Base-by-base conservation (phyloP, 2,113 vertebrate species). In the Chamaetylas fuelleborni region DNA sequence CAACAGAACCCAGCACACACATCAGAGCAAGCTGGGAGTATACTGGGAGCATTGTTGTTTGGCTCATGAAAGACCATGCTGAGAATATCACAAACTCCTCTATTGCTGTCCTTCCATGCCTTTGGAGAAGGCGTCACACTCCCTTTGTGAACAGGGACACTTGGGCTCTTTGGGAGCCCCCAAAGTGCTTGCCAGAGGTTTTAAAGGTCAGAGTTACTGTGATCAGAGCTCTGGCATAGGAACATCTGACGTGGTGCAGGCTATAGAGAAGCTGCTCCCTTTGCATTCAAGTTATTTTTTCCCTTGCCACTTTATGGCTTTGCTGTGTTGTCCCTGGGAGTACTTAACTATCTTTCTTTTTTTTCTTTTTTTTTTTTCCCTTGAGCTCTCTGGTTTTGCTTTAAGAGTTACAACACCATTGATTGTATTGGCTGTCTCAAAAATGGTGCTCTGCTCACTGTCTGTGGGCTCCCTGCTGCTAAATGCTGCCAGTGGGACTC, bases 401-500 rank as follows among this genome's bases (percentile, higher is more conserved):
- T 48, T 91, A 84, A 92, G 91, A 95, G 88, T 95, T 86, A 51
- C 54, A 85, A 88, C 88, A 26, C 58, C 90, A 92, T 90, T 74
- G 92, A 96, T 94, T 90, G 93, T 93, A 90, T 88, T 82, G 95
- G 91, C 87, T 96, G 87, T 54, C 90, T 93, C 11, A 34, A 4
- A 90, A 86, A 78, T 71, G 95, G 82, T 86, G 92, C 70, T 69
- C 72, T 88, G 92, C 88, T 86, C 12, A 17, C 86, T 94, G 79
- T 70, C 92, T 92, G 69, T 56, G 88, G 94, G 86, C 85, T 88
- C 92, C 95, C 94, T 0, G 72, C 95, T 93, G 93, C 93, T 96
- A 95, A 96, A 92, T 93, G 90, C 94, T 96, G 96, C 92, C 90
- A 81, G 90, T 94, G 96, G 88, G 92, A 70, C 93, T 95, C 92